These are phyloP conservation scores for Amblyteles armatorius DNA, from an alignment of 2,888 invertebrate genomes.

Conservation along the genomic window DNA sequence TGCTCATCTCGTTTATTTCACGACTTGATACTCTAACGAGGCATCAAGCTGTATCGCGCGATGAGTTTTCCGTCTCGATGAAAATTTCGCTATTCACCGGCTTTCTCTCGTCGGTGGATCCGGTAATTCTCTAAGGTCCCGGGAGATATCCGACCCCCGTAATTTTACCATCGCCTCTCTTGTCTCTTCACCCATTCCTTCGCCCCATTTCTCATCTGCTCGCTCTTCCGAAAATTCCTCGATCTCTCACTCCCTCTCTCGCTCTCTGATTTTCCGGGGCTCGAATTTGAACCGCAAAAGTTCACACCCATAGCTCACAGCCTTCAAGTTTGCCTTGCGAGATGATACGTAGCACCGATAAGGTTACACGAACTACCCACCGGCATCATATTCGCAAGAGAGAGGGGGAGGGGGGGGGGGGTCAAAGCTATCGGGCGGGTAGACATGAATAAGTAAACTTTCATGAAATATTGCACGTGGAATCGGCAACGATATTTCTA, in stretches of 20 bases:
- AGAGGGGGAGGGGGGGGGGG: neutral
- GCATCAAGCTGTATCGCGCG: neutral
- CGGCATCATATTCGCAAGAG: neutral
- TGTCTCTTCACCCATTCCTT: constrained; percentile 34
- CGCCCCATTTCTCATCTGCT: constrained; percentile 1
- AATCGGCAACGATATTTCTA: neutral
- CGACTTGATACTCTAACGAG: constrained; percentile 7
- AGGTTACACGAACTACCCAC: constrained; percentile 28
- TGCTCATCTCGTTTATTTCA: neutral
- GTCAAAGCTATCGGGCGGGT: constrained; percentile 16
- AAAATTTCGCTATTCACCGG: constrained; percentile 30
- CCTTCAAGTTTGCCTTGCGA: neutral
- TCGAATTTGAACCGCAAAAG: constrained; percentile 1
- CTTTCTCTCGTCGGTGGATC: constrained; percentile 27
- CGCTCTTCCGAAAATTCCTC: neutral
- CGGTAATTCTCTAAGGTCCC: constrained; percentile 40
- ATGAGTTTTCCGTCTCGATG: constrained; percentile 39
- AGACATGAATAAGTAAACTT: constrained; percentile 29
- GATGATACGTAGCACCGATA: constrained; percentile 15
- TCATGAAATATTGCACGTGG: constrained; percentile 19
- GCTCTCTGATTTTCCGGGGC: neutral
- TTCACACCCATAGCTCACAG: constrained; percentile 12
- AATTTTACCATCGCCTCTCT: constrained; percentile 53
- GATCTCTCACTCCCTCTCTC: constrained; percentile 40
- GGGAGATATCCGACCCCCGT: constrained; percentile 59